These are phyloP conservation scores for Poeciliopsis paucimaculata DNA, from an alignment of 2,797 vertebrate genomes.

Conservation along the genomic window DNA sequence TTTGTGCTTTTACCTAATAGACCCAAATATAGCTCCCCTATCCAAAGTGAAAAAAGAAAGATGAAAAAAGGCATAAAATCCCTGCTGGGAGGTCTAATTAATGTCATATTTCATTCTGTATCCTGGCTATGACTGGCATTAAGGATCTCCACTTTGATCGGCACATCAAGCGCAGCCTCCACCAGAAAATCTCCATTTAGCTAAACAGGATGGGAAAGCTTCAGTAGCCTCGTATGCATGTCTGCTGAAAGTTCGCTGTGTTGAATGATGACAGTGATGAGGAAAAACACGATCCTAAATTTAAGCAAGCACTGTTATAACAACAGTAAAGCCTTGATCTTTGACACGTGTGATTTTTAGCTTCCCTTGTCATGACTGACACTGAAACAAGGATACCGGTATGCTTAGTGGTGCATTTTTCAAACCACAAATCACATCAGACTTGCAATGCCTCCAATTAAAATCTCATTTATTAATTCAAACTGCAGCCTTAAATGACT, in stretches of 20 bases:
- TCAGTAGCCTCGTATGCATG: constrained; percentile 56
- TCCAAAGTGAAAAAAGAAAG: constrained; percentile 37
- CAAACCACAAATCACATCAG: constrained; percentile 27
- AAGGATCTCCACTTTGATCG: constrained; percentile 77
- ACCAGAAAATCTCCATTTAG: constrained; percentile 53
- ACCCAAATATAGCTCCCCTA: constrained; percentile 77
- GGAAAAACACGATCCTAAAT: constrained; percentile 51
- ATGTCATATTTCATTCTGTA: constrained; percentile 76
- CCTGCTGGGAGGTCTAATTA: constrained; percentile 80
- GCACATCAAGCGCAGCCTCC: constrained; percentile 60
- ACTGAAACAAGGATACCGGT: constrained; percentile 6
- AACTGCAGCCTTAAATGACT: constrained; percentile 31
- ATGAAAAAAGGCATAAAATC: constrained; percentile 36
- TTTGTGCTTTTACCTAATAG: constrained; percentile 73
- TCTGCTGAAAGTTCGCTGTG: constrained; percentile 36
- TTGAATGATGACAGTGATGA: constrained; percentile 48
- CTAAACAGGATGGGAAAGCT: constrained; percentile 53
- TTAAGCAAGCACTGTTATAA: constrained; percentile 27
- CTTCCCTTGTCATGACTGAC: constrained; percentile 13
- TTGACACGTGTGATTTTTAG: constrained; percentile 23
- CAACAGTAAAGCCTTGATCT: constrained; percentile 18
- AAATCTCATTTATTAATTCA: constrained; percentile 23
- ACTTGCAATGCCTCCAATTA: constrained; percentile 2
- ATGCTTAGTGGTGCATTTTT: background rate
- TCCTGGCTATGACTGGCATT: constrained; percentile 72